phyloP scores from a whole-genome alignment of 1,140 invertebrate species.

The Gonioctena quinquepunctata region DNA sequence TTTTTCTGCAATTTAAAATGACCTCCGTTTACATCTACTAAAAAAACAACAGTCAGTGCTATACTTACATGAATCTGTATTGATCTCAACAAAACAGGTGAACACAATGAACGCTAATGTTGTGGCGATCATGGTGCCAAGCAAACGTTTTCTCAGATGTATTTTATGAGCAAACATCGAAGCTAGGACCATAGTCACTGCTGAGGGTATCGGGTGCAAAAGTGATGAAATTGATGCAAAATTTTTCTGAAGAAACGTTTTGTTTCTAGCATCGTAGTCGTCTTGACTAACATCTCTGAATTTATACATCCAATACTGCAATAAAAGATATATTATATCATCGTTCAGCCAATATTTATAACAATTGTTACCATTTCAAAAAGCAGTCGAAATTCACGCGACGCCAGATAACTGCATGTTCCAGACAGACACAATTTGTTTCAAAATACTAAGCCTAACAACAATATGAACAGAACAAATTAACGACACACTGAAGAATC shows the following conservation, averaged over 20 bases:
- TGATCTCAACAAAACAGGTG: background rate
- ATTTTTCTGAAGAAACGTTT: background rate
- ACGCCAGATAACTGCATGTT: no score
- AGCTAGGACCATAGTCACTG: background rate
- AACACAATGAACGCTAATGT: background rate
- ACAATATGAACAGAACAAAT: no score
- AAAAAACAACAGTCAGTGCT: no score
- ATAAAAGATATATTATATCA: no score
- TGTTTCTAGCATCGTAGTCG: background rate
- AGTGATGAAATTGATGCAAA: background rate
- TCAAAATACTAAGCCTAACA: no score
- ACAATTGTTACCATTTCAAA: no score
- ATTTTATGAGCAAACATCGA: background rate
- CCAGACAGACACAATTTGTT: no score
- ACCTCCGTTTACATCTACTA: no score
- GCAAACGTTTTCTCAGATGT: background rate
- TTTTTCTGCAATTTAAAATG: no score
- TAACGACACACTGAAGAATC: no score
- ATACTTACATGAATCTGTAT: conserved; percentile 21
- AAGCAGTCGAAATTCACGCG: no score
- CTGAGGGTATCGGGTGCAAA: background rate
- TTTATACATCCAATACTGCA: conserved; percentile 19
- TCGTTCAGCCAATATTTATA: no score
- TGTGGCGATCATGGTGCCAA: background rate
- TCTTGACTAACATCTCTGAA: conserved; percentile 11